Evolutionary conservation across 2,797 vertebrate species (phyloP), one percentile per base, ranked within the genome.

Genomic region (Ataeniobius toweri): DNA sequence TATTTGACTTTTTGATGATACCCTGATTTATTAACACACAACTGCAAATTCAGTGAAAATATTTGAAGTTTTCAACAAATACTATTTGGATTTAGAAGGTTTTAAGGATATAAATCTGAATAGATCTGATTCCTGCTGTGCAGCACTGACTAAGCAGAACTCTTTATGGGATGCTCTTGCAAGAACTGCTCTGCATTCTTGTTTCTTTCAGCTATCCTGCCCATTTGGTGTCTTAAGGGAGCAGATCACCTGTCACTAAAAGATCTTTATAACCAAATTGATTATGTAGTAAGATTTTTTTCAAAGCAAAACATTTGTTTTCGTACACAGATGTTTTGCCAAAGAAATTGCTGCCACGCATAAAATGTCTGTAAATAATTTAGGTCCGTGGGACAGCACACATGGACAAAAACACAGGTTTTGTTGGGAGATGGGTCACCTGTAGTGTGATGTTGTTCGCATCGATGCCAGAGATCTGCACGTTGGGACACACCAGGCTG

Each of bases 401-500:
- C 36, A 28, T 1, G 1, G n/a, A 14, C 4, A 36, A 58, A 22
- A 51, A 58, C 9, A 76, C 18, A 22, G 10, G 6, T 39, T 31
- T 78, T 0, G 12, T 26, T 3, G 63, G 67, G 56, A 26, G 5
- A 41, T 22, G 53, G 63, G 58, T 73, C 24, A 99, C 98, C 97
- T 99, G 98, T 58, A 99, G 85, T 0, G 98, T 99, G 94, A 99
- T 99, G 94, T 96, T 96, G 86, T 96, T 95, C 65, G 97, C 86
- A 77, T 99, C 98, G 28, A 99, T 97, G 87, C 98, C 98, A 31
- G 98, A 99, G 91, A 99, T 99, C 91, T 99, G 98, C 75, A 99
- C 97, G 8, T 98, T 99, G 51, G 97, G 98, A 80, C 98, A 98
- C 80, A 99, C 97, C 75, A 99, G 89, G 91, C 96, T 98, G 87